These are phyloP conservation scores for Neotoxoptera formosana DNA, from an alignment of 1,140 invertebrate species.

Conservation along the genomic window DNA sequence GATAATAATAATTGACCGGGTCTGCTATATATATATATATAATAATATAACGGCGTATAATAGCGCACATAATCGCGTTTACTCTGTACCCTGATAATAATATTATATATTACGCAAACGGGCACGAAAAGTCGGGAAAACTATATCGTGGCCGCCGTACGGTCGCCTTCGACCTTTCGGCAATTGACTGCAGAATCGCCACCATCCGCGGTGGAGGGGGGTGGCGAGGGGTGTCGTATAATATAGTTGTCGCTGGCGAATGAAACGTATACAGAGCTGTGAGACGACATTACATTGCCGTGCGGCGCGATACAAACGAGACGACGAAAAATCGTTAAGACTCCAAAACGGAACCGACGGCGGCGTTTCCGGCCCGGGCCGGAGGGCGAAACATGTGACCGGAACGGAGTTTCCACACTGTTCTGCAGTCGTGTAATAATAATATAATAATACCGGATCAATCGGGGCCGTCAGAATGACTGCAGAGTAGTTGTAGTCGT, in stretches of 20 bases:
- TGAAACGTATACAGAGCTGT: not conserved
- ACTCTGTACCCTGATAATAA: not conserved
- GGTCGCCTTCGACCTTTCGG: not conserved
- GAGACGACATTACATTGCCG: not conserved
- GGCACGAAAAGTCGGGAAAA: not conserved
- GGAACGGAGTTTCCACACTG: not conserved
- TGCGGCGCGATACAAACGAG: not conserved
- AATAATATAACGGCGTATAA: no score
- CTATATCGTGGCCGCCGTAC: not conserved
- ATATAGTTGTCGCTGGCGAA: not conserved
- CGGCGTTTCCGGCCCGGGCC: not conserved
- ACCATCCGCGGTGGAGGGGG: not conserved
- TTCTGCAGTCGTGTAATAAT: no score
- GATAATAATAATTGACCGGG: not conserved
- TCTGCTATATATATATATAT: no score
- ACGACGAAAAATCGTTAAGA: slow-evolving; percentile 31
- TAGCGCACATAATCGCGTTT: not conserved
- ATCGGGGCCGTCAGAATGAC: not conserved
- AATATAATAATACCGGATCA: not conserved
- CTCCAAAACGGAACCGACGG: not conserved
- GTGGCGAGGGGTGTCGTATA: no score
- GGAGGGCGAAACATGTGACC: not conserved
- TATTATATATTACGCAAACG: no score
- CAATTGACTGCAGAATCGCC: not conserved
- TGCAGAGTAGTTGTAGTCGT: not conserved